Percentiles rank a stretch among this genome's conserved stretches.
Conservation (phyloP, 2,888 invertebrate genomes). For the Philereme vetulata region DNA sequence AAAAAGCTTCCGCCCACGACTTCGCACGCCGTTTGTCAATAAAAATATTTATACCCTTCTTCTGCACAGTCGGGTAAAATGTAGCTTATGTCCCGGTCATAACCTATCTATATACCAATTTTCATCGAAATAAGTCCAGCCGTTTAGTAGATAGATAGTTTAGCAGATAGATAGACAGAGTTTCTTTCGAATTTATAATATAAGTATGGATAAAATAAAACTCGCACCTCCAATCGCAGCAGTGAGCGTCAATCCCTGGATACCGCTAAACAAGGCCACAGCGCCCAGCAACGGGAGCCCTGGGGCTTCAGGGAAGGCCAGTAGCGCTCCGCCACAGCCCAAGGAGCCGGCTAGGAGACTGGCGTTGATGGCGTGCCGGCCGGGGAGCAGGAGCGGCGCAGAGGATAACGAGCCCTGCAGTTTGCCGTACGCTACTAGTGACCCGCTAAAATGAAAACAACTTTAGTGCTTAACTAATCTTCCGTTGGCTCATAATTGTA, state of each 20-base stretch:
- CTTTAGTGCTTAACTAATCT: neutral
- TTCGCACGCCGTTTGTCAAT: neutral
- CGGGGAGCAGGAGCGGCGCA: conserved; percentile 91
- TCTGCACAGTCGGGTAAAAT: too few species aligned
- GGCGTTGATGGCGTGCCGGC: conserved; percentile 90
- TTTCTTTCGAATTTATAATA: too few species aligned
- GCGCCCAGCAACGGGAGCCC: conserved; percentile 90
- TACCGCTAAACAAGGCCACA: conserved; percentile 89
- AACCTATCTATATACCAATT: too few species aligned
- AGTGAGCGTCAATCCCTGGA: conserved; percentile 94
- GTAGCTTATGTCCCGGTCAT: too few species aligned
- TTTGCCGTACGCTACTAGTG: conserved; percentile 95
- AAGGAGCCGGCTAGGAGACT: conserved; percentile 87
- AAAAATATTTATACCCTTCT: too few species aligned
- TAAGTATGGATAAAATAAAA: too few species aligned
- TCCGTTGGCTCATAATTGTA: too few species aligned
- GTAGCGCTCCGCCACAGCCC: conserved; percentile 88
- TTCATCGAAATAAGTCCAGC: too few species aligned
- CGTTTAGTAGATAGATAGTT: too few species aligned
- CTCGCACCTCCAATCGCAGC: conserved; percentile 92
- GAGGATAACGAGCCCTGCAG: conserved; percentile 92
- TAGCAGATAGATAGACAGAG: too few species aligned
- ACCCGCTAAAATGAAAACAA: conserved; percentile 85
- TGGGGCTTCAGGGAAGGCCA: conserved; percentile 84
- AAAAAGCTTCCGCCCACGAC: too few species aligned